Percentiles rank a stretch among this genome's conserved stretches.
Evolutionary conservation across 2,113 vertebrate genomes (phyloP).

Genomic region (Fregata magnificens): DNA sequence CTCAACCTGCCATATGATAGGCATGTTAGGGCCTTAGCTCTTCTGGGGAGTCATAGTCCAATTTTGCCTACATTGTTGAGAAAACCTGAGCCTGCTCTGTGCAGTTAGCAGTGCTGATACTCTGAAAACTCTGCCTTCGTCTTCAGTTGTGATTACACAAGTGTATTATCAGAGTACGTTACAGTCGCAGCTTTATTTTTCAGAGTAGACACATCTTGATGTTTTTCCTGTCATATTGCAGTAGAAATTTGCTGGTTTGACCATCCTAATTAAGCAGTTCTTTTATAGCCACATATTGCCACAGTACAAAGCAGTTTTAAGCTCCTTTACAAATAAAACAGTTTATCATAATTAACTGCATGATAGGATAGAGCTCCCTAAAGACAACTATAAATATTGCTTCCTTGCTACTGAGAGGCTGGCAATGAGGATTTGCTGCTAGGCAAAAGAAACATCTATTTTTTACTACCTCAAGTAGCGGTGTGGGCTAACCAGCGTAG

Average conservation of each 20-base stretch:
- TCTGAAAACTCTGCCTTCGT: background rate
- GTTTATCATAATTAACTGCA: constrained; percentile 58
- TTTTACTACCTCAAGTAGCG: background rate
- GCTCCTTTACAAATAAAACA: constrained; percentile 38
- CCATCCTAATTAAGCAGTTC: background rate
- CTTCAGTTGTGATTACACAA: background rate
- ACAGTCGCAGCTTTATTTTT: background rate
- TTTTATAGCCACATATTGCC: background rate
- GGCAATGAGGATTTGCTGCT: constrained; percentile 7
- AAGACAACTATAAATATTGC: constrained; percentile 52
- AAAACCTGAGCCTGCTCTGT: background rate
- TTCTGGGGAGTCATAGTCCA: background rate
- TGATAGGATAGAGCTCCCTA: background rate
- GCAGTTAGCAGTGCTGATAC: background rate
- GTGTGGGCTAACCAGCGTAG: background rate
- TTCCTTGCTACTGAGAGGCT: background rate
- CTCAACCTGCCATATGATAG: background rate
- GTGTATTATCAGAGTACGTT: background rate
- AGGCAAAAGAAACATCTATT: background rate
- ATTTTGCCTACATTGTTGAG: accelerated
- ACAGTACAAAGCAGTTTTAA: background rate
- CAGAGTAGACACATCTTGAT: background rate
- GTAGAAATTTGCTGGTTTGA: background rate
- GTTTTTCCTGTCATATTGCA: background rate
- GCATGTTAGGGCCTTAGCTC: background rate